Base-by-base conservation (phyloP, 2,888 invertebrate genomes). In the Graphium colonna region DNA sequence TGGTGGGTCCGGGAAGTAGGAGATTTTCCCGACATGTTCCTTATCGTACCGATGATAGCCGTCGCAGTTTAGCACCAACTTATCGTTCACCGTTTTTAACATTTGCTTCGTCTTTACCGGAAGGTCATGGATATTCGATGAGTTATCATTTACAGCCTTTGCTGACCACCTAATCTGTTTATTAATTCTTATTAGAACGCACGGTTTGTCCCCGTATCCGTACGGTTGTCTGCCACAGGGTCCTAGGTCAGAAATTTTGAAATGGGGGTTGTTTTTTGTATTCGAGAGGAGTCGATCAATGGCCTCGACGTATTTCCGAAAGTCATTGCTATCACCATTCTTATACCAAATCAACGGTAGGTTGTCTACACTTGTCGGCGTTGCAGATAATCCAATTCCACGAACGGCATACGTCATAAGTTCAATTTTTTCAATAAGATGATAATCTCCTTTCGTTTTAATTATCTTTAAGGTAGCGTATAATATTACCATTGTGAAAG, bases 1-100 rank as follows among this genome's bases (percentile, higher is more conserved):
- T 1, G 88, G 88, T 0, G 88, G 88, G 54, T 87, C 60, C 0
- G 88, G 88, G 54, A 72, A 79, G 52, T 89, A 89, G 15, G 63
- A 71, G 55, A 89, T 76, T 5, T 33, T 71, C 0, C 81, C 79
- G 47, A 87, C 68, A 57, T 88, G 87, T 48, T 87, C 84, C 21
- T 72, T 76, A 60, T 87, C 89, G 59, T 82, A 81, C 0, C 77
- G 60, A 61, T 83, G 71, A 21, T 64, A 72, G 0, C 88, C 88
- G 1, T 60, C 61, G 57, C 88, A 89, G 48, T 77, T 68, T 10
- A 88, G 48, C 82, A 87, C 86, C 1, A 83, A 61, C 45, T 68
- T 77, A 12, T 69, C 71, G n/a, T 63, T 67, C 28, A 76, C 68
- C 4, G 36, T 58, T 36, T 59, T 69, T 58, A 82, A 58, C 79